A percentile compares a stretch with the other conserved stretches of the same genome.
Evolutionary conservation across 2,888 invertebrate species (phyloP).

Genomic region (Lamellibrachia columna): DNA sequence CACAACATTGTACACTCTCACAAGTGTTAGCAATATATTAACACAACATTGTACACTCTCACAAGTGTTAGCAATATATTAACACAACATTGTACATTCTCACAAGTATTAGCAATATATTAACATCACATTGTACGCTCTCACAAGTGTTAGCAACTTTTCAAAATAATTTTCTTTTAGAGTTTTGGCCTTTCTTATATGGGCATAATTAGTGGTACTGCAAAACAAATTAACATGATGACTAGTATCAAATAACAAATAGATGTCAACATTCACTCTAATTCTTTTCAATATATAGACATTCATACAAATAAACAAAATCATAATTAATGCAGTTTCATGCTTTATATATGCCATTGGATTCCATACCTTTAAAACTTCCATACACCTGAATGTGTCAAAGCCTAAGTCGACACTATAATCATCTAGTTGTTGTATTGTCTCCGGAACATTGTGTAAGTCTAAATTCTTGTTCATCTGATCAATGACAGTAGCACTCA

Average conservation of each 20-base stretch:
- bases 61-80: background rate
- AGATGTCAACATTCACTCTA: background rate
- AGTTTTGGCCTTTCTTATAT: background rate
- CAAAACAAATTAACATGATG: background rate
- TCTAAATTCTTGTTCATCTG: conserved; percentile 45
- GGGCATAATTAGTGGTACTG: background rate
- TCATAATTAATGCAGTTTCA: no score
- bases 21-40: background rate
- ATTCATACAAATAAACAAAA: no score
- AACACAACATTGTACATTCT: background rate
- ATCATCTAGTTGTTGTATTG: conserved; percentile 49
- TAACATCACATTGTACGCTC: background rate
- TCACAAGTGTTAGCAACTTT: background rate
- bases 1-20: background rate
- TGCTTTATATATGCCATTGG: background rate
- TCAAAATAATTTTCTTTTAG: background rate
- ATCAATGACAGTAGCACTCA: conserved; percentile 49
- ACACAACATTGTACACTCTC: background rate
- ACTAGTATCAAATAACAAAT: background rate
- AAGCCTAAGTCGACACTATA: conserved; percentile 47
- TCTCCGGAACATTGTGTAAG: conserved; percentile 40
- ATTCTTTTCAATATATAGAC: no score
- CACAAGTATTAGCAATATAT: background rate
- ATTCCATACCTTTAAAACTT: background rate
- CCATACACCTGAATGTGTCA: conserved; percentile 40